Evolutionary conservation across 1,140 invertebrate genomes (phyloP), one percentile per base, ranked within the genome.

Genomic region (Cotesia typhae): DNA sequence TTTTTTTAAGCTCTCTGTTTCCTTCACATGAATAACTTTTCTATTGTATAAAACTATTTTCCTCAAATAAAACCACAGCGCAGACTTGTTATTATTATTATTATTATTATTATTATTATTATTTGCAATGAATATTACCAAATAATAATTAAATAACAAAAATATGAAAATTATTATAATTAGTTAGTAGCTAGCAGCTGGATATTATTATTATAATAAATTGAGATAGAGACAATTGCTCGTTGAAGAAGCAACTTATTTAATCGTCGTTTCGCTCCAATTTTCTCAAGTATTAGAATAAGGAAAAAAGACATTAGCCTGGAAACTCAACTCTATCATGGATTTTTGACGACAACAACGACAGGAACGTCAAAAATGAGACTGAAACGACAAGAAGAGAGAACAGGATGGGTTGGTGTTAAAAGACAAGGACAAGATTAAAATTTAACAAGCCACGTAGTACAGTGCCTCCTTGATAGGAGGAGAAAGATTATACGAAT

Each of bases 181-280:
- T 9, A 10, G 2, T 47, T 47, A 7, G 41, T 47, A 47, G 41
- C 41, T 47, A 66, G 64, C 28, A 28, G 28, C 28, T 28, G 28
- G 28, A 1, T 28, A 28, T 28, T 28, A 28, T 28, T 28, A 1
- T 28, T 28, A 7, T 41, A 36, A 69, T 14, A 7, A 12, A 10
- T 53, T 60, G 20, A 60, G 37, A 41, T 9, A 72, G 66, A 60
- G 70, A 72, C 41, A 47, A 47, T 47, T 55, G 64, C 51, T 41
- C 37, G 47, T 52, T 66, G 17, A 35, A 36, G 59, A 67, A 72
- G 63, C 37, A 72, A 72, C 52, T 72, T 28, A 28, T 28, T 72
- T 67, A 72, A 72, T 72, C 70, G 70, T 36, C 41, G 52, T 60
- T 64, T 66, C 37, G 52, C 35, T 66, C 55, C 70, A 72, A 72